These are phyloP conservation scores for Hyperoodon ampullatus DNA, from an alignment of 2,113 vertebrate species.

Conservation along the genomic window DNA sequence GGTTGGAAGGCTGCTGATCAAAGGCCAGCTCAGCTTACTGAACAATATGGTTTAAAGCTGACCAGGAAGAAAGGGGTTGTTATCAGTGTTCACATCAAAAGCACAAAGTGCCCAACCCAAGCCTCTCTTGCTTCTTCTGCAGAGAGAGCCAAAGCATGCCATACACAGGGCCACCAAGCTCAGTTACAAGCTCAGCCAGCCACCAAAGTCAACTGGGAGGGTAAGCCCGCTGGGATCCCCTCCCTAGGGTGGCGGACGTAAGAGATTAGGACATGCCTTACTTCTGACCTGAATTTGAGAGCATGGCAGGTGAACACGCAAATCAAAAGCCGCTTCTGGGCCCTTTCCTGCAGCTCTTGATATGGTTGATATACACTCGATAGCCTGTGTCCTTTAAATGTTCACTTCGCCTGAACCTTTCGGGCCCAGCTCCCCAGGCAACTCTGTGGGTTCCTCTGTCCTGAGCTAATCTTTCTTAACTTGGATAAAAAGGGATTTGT, in stretches of 20 bases:
- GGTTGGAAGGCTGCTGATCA: not conserved
- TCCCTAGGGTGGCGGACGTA: not conserved
- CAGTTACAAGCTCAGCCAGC: not conserved
- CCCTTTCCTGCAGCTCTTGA: not conserved
- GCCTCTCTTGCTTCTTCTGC: not conserved
- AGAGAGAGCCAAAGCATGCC: not conserved
- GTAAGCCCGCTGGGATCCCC: not conserved
- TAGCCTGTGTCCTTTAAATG: not conserved
- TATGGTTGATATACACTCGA: not conserved
- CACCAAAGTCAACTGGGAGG: not conserved
- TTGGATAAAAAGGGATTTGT: not conserved
- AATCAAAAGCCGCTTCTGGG: not conserved
- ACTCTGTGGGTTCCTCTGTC: not conserved
- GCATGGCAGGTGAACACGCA: not conserved
- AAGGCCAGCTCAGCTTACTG: not conserved
- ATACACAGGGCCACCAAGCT: not conserved
- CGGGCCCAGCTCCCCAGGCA: not conserved
- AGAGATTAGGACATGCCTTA: not conserved
- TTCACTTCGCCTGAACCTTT: not conserved
- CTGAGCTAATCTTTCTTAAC: not conserved
- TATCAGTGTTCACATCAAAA: not conserved
- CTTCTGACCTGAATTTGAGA: conserved; percentile 20
- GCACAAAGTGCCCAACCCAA: not conserved
- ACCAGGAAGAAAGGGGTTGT: not conserved
- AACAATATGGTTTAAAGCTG: not conserved